Evolutionary conservation across 2,888 invertebrate genomes (phyloP).

Genomic region (Cryptus armator): DNA sequence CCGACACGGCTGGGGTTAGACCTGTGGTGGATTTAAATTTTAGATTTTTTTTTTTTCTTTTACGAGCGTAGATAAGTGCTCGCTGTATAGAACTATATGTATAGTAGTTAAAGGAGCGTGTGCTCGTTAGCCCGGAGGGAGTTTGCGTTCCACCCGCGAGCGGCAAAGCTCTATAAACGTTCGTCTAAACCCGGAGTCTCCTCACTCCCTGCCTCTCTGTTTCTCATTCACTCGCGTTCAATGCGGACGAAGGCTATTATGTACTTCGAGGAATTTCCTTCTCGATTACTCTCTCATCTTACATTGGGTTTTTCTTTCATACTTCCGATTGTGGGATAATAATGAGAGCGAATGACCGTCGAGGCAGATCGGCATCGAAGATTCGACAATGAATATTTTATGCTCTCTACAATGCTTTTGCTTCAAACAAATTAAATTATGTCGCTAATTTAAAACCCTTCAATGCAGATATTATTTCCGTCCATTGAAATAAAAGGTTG

Average conservation of each 20-base stretch:
- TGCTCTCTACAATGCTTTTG: background rate
- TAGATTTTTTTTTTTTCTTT: conserved; percentile 52
- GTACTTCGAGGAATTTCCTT: conserved; percentile 38
- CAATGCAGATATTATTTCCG: background rate
- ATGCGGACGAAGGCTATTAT: conserved; percentile 37
- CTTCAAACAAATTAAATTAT: background rate
- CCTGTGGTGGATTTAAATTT: conserved; percentile 48
- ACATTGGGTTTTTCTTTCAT: conserved; percentile 35
- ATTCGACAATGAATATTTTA: conserved; percentile 2
- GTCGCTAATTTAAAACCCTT: background rate
- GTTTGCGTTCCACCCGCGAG: conserved; percentile 29
- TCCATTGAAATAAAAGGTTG: background rate
- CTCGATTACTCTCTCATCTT: conserved; percentile 43
- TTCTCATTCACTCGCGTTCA: conserved; percentile 25
- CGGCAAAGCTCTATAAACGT: conserved; percentile 41
- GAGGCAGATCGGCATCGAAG: background rate
- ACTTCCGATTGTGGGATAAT: conserved; percentile 46
- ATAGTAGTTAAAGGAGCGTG: conserved; percentile 27
- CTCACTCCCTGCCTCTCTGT: no score
- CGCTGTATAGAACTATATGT: background rate
- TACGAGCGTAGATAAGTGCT: conserved; percentile 52
- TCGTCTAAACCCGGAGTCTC: conserved; percentile 23
- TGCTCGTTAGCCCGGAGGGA: conserved; percentile 46
- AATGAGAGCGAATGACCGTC: conserved; percentile 26
- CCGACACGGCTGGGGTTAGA: conserved; percentile 18